Conservation (phyloP, 2,888 invertebrate genomes). For the Plutella xylostella region DNA sequence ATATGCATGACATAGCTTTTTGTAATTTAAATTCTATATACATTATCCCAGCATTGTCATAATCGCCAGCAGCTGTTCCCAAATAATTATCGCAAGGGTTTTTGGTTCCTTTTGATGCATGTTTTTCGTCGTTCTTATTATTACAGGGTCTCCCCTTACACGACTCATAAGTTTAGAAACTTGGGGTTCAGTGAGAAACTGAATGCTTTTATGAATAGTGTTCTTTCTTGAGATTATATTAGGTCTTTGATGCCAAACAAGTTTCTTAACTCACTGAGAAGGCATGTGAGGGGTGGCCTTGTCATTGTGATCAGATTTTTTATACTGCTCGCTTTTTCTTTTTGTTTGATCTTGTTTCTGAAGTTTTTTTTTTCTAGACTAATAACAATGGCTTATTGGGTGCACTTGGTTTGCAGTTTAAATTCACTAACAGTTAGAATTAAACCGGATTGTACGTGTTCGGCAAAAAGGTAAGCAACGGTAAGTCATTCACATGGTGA, state of each 20-base stretch:
- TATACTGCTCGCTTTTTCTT: too few species aligned
- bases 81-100: conserved; percentile 53
- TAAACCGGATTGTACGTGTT: too few species aligned
- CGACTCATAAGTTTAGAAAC: conserved; percentile 32
- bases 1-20: conserved; percentile 33
- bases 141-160: conserved; percentile 55
- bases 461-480: too few species aligned
- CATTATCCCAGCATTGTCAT: conserved; percentile 56
- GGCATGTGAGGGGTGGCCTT: conserved; percentile 32
- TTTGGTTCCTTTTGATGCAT: conserved; percentile 48
- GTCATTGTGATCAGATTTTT: too few species aligned
- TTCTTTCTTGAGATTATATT: conserved; percentile 53
- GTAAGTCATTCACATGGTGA: too few species aligned
- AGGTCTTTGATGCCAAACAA: conserved; percentile 53
- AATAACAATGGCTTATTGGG: too few species aligned
- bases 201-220: conserved; percentile 45
- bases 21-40: conserved; percentile 43
- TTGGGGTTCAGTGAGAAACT: conserved; percentile 46
- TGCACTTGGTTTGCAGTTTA: too few species aligned
- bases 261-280: conserved; percentile 33
- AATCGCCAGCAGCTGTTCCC: conserved; percentile 50
- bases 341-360: too few species aligned
- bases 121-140: conserved; percentile 49
- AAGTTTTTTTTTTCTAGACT: too few species aligned
- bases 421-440: too few species aligned